phyloP scores from a whole-genome alignment of 2,113 vertebrate species.

The Hypanus sabinus region DNA sequence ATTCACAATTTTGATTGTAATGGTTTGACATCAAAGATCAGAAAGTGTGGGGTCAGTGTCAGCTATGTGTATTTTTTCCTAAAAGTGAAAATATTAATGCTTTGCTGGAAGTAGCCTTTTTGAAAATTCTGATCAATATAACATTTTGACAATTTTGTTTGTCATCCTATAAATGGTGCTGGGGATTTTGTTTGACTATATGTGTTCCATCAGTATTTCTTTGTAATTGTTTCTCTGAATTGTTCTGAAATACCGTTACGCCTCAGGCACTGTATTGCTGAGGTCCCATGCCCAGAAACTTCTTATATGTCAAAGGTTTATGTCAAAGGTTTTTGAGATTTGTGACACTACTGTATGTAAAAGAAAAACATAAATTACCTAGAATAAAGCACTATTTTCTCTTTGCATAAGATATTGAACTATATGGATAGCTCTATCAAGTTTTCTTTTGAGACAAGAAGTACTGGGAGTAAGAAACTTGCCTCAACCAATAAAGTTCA shows the following conservation, averaged over 20 bases:
- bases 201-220: neutral
- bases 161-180: neutral
- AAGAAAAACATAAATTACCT: neutral
- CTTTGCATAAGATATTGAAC: neutral
- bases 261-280: too few relatives aligned
- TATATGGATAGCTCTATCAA: neutral
- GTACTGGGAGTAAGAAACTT: neutral
- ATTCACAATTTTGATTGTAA: constrained; percentile 6
- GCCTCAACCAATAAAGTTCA: too few relatives aligned
- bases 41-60: neutral
- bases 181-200: neutral
- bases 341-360: neutral
- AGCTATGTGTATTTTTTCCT: neutral
- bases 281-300: too few relatives aligned
- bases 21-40: neutral
- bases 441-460: neutral
- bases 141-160: neutral
- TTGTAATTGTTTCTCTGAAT: neutral
- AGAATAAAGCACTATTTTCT: neutral
- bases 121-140: neutral
- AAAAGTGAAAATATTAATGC: neutral
- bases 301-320: too few relatives aligned
- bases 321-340: neutral
- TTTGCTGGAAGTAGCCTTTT: neutral
- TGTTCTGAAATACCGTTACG: too few relatives aligned